Base-by-base conservation (phyloP, 2,888 invertebrate species). In the Myathropa florea region DNA sequence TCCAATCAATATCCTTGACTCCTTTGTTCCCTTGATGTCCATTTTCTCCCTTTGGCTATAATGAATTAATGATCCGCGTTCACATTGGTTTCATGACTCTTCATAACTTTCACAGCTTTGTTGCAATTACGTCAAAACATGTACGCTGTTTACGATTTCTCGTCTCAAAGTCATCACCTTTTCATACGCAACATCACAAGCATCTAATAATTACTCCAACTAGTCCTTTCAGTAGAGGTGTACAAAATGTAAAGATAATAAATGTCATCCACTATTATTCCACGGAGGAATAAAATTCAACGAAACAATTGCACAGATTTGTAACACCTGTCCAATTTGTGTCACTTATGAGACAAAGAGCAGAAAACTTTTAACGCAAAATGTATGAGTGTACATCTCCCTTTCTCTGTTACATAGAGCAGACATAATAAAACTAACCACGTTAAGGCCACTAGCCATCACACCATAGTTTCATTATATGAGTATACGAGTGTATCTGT, bases 291-390 rank as follows among this genome's bases (percentile, higher is more conserved):
- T 57, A 57, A 23, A 57, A 57, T 57, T 57, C 57, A 23, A 14
- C 12, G 24, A 63, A 63, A 30, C 61, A 63, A 63, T 63, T 63
- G 61, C 33, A 33, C 30, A 21, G 21, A 60, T 36, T 53, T 30
- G 46, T 63, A 73, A 63, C 72, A 73, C 72, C 72, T 73, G 61
- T 63, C 63, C 72, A 73, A 73, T 73, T n/a, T 63, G 28, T 73
- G 63, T 73, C 72, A 63, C 24, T 30, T 71, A 23, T 4, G 46
- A 72, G 53, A 46, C 46, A 21, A 21, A 21, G 61, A 55, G 23
- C 21, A 33, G 24, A 28, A 63, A 63, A 63, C 30, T 72, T 61
- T 61, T 14, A 14, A 46, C 46, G 18, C 18, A 46, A 18, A 9
- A 46, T n/a, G 18, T 46, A 7, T 18, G 39, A 39, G 39, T 18